phyloP scores from a whole-genome alignment of 2,888 invertebrate species.

The Tenodera sinensis region DNA sequence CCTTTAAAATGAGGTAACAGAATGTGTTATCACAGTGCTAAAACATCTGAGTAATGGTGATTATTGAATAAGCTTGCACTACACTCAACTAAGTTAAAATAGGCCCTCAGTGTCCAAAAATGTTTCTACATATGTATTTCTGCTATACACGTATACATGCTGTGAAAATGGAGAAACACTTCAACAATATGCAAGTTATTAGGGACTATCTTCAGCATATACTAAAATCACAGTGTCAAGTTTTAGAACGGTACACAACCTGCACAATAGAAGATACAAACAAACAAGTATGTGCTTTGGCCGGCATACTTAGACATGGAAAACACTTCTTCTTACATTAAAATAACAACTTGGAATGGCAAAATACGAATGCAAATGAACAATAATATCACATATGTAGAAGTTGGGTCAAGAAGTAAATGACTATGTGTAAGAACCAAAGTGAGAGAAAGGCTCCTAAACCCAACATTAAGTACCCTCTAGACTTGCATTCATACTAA shows the following conservation, averaged over 20 bases:
- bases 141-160: background rate
- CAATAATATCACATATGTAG: background rate
- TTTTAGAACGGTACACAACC: background rate
- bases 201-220: background rate
- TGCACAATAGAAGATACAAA: background rate
- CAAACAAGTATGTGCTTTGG: background rate
- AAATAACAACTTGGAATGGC: background rate
- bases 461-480: constrained; percentile 4
- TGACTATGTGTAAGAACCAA: background rate
- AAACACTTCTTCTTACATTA: background rate
- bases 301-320: background rate
- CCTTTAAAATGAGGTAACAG: constrained; percentile 9
- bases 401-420: background rate
- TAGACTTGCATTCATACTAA: constrained; percentile 2
- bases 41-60: background rate
- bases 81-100: background rate
- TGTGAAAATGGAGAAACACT: background rate
- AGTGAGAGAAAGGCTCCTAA: background rate
- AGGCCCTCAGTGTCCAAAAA: background rate
- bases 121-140: too few species aligned
- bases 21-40: constrained; percentile 10
- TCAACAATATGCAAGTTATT: background rate
- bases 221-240: background rate
- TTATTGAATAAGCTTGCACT: background rate
- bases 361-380: constrained; percentile 6